phyloP scores from a whole-genome alignment of 2,888 invertebrate genomes.

The Agonopterix alstromeriana region DNA sequence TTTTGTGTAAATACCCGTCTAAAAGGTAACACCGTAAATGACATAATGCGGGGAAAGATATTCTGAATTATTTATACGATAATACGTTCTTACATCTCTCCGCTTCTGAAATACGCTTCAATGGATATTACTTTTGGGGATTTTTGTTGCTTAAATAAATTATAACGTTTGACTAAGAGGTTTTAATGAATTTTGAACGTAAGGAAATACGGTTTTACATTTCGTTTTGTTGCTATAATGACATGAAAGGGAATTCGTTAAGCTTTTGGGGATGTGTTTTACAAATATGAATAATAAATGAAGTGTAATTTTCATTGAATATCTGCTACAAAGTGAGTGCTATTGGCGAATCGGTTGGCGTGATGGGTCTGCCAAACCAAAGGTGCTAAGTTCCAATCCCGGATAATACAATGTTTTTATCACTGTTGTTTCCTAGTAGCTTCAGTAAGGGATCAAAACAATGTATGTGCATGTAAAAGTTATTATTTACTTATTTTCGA shows the following conservation, averaged over 20 bases:
- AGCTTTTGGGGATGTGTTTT: slow-evolving; percentile 16
- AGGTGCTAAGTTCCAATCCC: too few species aligned
- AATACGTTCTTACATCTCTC: slow-evolving; percentile 39
- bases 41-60: slow-evolving; percentile 72
- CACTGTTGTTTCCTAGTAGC: too few species aligned
- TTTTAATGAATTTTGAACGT: slow-evolving; percentile 70
- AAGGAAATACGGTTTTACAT: slow-evolving; percentile 46
- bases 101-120: slow-evolving; percentile 51
- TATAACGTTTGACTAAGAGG: slow-evolving; percentile 68
- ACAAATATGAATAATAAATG: too few species aligned
- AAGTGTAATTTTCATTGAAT: too few species aligned
- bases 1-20: slow-evolving; percentile 73
- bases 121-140: slow-evolving; percentile 70
- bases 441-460: too few species aligned
- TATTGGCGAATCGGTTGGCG: too few species aligned
- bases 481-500: too few species aligned
- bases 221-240: slow-evolving; percentile 43
- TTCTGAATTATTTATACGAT: slow-evolving; percentile 72
- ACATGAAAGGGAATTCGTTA: slow-evolving; percentile 58
- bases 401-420: too few species aligned
- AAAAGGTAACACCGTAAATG: slow-evolving; percentile 72
- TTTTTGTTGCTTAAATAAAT: slow-evolving; percentile 73
- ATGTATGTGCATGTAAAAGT: too few species aligned
- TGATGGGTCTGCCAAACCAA: too few species aligned
- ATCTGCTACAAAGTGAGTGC: too few species aligned